Evolutionary conservation across 2,888 invertebrate species (phyloP), one percentile per base, ranked within the genome.

Genomic region (Trichopria drosophilae): DNA sequence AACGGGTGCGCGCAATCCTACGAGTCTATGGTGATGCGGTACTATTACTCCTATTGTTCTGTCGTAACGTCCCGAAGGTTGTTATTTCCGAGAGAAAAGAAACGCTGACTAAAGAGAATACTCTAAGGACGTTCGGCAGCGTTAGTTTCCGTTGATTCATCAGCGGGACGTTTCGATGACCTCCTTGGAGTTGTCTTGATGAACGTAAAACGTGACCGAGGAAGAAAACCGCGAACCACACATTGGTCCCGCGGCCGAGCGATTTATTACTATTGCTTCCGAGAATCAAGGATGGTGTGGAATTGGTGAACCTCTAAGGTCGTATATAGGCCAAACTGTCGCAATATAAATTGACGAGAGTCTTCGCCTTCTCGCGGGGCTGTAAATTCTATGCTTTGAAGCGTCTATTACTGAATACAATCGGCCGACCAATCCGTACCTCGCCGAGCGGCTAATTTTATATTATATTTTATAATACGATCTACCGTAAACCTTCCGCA

Each of bases 241-340:
- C 40, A 31, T 7, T 15, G n/a, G 36, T 16, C 6, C 6, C 35
- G 15, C 39, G 22, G 43, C 39, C 37, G 28, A 3, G 37, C 40
- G 44, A 50, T 45, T 43, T 43, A 48, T 44, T 42, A 36, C 46
- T 41, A 31, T 40, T 46, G 37, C 39, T 46, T 37, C 43, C 23
- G 32, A 45, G 28, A 41, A 50, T 47, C 40, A 58, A 41, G 39
- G 41, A 32, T 32, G 48, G 31, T 50, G 44, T 35, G 51, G n/a
- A n/a, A n/a, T n/a, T n/a, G n/a, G n/a, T n/a, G 50, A 47, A 59
- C 57, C 61, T 58, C 60, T 51, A 54, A 58, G 54, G 57, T 56
- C 61, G 60, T 67, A 70, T 66, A 68, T 66, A 70, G 68, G 65
- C 67, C 68, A 66, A 68, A 65, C 59, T 62, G 57, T 55, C n/a